These are phyloP conservation scores for Julus scanicus DNA, from an alignment of 2,888 invertebrate species.

Conservation along the genomic window DNA sequence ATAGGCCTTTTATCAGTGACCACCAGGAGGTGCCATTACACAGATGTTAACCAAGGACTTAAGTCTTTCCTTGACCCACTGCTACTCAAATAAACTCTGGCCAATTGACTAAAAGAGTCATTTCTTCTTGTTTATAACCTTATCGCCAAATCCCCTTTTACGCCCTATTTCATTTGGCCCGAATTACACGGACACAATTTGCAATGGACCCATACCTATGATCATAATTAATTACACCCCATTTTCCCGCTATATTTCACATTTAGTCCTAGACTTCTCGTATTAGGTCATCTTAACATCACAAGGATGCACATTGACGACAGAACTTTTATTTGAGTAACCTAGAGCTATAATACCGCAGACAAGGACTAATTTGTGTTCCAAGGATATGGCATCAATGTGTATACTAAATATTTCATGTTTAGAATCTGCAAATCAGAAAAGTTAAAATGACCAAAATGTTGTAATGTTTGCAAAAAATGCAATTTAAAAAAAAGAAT, in stretches of 20 bases:
- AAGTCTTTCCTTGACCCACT: constrained; percentile 34
- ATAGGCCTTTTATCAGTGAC: background rate
- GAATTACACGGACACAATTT: background rate
- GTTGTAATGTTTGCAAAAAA: background rate
- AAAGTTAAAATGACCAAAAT: no score
- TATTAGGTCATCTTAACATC: no score
- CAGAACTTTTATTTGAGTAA: no score
- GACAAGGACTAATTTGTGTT: no score
- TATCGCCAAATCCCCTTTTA: constrained; percentile 17
- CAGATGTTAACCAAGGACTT: background rate
- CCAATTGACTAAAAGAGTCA: background rate
- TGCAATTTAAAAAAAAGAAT: background rate
- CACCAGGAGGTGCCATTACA: background rate
- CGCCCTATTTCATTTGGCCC: constrained; percentile 37
- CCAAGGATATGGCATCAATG: no score
- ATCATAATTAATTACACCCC: background rate
- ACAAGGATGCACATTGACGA: no score
- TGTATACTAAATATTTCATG: no score
- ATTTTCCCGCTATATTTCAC: background rate
- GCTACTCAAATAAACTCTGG: background rate
- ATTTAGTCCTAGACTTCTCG: background rate
- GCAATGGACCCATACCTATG: background rate
- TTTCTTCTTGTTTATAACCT: background rate
- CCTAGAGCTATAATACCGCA: no score
- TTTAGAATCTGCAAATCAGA: no score